Evolutionary conservation across 2,888 invertebrate species (phyloP), one percentile per base, ranked within the genome.

Genomic region (Lasioglossum calceatum): DNA sequence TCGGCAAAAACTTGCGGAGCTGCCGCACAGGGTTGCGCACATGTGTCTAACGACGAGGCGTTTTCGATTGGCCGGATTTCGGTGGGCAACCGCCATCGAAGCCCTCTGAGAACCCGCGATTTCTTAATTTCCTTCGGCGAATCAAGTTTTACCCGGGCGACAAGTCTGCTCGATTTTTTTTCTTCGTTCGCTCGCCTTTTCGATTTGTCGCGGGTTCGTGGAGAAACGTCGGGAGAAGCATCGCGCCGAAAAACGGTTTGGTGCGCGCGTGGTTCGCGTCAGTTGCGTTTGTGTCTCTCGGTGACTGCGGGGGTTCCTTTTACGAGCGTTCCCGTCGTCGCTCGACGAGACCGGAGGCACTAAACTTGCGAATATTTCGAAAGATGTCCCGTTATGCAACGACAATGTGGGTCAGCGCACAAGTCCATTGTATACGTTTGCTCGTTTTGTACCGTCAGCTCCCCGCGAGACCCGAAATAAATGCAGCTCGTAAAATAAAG

Each of bases 401-500:
- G 91, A 92, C 92, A 93, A 93, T 93, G 92, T 94, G 92, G 92
- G 92, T 93, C 93, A 93, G 91, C 86, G 90, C 92, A 89, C 85
- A 87, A 85, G 83, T 83, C 87, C 80, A 71, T 82, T 79, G 84
- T 64, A 85, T 70, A 71, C 73, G 84, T 87, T 80, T 85, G 81
- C 84, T 71, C 83, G 82, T 84, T 85, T 77, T 74, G 84, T 87
- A 86, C 87, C 87, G 89, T 80, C 86, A 87, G 85, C 89, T 91
- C 90, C 91, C 88, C 81, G 78, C 88, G 89, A 87, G 90, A 89
- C 89, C 91, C 91, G 90, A 92, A 92, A 91, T 92, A 93, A 94
- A 93, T 92, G 91, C 92, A 86, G 82, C 87, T 93, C 93, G 92
- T 94, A 93, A 94, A 94, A 92, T 93, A 91, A 93, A 93, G 90